These are phyloP conservation scores for Incurvaria masculella DNA, from an alignment of 2,888 invertebrate species.

Conservation along the genomic window DNA sequence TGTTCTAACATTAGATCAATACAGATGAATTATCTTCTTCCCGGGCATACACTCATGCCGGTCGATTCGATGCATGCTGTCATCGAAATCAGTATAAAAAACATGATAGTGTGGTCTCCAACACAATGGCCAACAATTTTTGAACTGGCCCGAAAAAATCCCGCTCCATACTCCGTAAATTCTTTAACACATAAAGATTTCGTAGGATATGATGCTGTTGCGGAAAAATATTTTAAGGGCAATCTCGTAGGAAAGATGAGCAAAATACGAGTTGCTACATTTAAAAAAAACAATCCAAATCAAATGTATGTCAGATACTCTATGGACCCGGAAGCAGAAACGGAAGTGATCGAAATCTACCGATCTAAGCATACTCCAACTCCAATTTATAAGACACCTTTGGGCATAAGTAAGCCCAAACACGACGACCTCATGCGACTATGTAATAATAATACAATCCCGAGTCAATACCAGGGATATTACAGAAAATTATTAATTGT, in stretches of 20 bases:
- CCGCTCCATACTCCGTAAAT: slow-evolving; percentile 7
- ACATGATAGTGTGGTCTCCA: slow-evolving; percentile 11
- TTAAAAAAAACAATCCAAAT: not conserved
- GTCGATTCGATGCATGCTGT: slow-evolving; percentile 8
- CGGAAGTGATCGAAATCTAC: not conserved
- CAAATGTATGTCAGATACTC: not conserved
- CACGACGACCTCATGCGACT: not conserved
- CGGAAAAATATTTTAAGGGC: not conserved
- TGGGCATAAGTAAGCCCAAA: not conserved
- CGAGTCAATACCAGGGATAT: not conserved
- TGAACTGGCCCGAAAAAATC: slow-evolving; percentile 8
- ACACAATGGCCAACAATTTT: slow-evolving; percentile 13
- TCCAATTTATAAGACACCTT: not conserved
- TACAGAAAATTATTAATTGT: not conserved
- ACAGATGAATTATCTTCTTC: slow-evolving; percentile 15
- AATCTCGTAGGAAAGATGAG: not conserved
- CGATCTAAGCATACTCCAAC: not conserved
- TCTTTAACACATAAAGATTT: not conserved
- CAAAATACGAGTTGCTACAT: not conserved
- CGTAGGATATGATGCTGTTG: not conserved
- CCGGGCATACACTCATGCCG: slow-evolving; percentile 11
- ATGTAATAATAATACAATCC: not conserved
- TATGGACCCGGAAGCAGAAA: not conserved
- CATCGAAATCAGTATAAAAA: slow-evolving; percentile 13
- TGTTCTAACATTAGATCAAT: slow-evolving; percentile 5